Conservation (phyloP, 2,888 invertebrate genomes). For the Anagyrus pseudococci region DNA sequence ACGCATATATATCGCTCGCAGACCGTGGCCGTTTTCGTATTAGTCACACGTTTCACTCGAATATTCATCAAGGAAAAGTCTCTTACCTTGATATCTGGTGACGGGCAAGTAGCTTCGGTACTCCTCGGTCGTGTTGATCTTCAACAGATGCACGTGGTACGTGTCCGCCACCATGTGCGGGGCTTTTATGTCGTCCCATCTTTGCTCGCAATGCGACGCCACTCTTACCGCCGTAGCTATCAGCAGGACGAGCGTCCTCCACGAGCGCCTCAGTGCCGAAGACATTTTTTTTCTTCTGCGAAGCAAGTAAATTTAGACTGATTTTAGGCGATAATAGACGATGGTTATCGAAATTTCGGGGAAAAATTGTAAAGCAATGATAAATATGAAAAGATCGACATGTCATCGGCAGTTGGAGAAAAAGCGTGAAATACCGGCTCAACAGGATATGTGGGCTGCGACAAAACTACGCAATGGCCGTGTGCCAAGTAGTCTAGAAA, state of each 20-base stretch:
- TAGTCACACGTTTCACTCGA: too few relatives aligned
- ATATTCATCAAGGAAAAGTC: slow-evolving; percentile 18
- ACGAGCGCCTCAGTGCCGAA: not conserved
- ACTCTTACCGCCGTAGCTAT: not conserved
- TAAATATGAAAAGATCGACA: not conserved
- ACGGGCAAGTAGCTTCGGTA: slow-evolving; percentile 54
- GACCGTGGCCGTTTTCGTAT: too few relatives aligned
- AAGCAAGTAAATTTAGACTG: not conserved
- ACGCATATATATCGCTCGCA: too few relatives aligned
- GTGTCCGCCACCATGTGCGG: slow-evolving; percentile 21
- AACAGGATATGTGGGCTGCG: too few relatives aligned
- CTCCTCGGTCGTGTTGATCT: slow-evolving; percentile 53
- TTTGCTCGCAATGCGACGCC: slow-evolving; percentile 35
- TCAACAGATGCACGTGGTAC: slow-evolving; percentile 35
- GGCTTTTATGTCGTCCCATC: slow-evolving; percentile 38
- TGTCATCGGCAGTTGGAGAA: not conserved
- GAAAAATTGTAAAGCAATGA: not conserved
- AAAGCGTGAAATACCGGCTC: too few relatives aligned
- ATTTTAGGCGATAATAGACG: too few relatives aligned
- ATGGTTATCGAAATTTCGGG: too few relatives aligned
- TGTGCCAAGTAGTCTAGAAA: too few relatives aligned
- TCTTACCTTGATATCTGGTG: slow-evolving; percentile 56
- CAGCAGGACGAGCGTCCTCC: slow-evolving; percentile 3
- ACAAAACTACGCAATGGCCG: too few relatives aligned
- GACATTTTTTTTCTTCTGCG: slow-evolving; percentile 24